Evolutionary conservation across 2,797 vertebrate genomes (phyloP), one percentile per base, ranked within the genome.

Genomic region (Siniperca scherzeri): DNA sequence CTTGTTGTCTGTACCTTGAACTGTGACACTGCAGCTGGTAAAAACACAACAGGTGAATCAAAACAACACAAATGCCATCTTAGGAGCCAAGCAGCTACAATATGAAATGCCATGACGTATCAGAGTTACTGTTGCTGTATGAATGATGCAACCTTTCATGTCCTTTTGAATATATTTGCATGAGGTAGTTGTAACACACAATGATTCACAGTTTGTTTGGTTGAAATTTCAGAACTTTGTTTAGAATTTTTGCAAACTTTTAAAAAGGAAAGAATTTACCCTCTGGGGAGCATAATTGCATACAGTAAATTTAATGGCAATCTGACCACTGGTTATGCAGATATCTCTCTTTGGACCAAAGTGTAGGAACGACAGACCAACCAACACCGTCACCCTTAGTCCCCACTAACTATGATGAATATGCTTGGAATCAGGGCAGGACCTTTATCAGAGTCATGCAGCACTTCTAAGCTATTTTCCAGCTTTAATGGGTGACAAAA

Each of bases 401-500:
- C 40, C 2, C 7, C 19, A 3, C 44, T 40, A 61, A 50, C 61
- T 77, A 27, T 77, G 17, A 68, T 75, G 56, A 66, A 70, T 40
- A 57, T 73, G 7, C 33, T 53, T 33, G 10, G 50, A 55, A 62
- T 56, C 48, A 46, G 22, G 36, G 59, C 12, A 17, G 12, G 16
- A 68, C 68, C 42, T 68, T 70, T 19, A 72, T 69, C 50, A 71
- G 57, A 33, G 44, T 71, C 67, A 76, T 40, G 25, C 14, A 33
- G n/a, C 22, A 25, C 21, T 65, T 67, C 22, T 21, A 27, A 59
- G 21, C 38, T 52, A 30, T 53, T 81, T 42, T 30, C 21, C 71
- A 61, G 48, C 25, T 71, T 53, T 38, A 44, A 57, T 40, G 13
- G 38, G 42, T 68, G 44, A 77, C 30, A 77, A 12, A 61, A 62